Conservation (phyloP, 2,113 vertebrate genomes). For the Diadophis punctatus region DNA sequence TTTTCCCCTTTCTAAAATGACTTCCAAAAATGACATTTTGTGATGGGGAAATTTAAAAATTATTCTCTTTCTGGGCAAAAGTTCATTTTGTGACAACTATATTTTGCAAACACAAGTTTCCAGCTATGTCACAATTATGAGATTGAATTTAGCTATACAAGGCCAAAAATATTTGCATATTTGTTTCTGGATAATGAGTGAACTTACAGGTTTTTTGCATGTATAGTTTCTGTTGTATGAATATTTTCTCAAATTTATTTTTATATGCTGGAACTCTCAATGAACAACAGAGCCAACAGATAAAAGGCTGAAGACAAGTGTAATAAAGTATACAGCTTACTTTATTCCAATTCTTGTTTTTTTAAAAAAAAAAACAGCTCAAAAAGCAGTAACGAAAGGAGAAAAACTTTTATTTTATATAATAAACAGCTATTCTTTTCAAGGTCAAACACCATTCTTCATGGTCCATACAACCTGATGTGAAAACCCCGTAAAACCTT, state of each 20-base stretch:
- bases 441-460: not conserved
- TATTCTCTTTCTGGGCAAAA: not conserved
- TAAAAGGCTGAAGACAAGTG: not conserved
- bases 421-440: not conserved
- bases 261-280: not conserved
- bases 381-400: not conserved
- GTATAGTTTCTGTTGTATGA: not conserved
- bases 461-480: fast-evolving
- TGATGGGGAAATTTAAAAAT: not conserved
- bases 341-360: not conserved
- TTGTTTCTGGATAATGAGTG: not conserved
- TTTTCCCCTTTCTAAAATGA: not conserved
- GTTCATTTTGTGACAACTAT: not conserved
- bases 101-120: not conserved
- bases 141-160: not conserved
- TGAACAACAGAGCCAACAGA: not conserved
- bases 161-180: not conserved
- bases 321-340: not conserved
- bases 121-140: not conserved
- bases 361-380: not conserved
- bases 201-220: not conserved
- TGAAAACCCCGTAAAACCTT: fast-evolving
- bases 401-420: not conserved
- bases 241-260: not conserved
- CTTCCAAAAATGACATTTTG: not conserved